Conservation (phyloP, 2,888 invertebrate species). For the Willowsia nigromaculata region DNA sequence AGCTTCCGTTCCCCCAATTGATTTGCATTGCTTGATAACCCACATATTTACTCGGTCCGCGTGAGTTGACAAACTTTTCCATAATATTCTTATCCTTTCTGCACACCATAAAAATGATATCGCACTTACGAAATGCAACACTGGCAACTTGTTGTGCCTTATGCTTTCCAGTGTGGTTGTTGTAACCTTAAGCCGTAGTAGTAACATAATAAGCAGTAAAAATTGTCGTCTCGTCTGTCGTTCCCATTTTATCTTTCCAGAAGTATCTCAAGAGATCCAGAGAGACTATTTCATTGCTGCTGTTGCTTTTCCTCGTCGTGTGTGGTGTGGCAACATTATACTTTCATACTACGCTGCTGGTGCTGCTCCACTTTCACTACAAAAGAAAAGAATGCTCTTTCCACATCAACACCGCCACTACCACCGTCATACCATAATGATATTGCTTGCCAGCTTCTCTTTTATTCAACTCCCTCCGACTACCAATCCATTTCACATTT, state of each 20-base stretch:
- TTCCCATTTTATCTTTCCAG: not conserved
- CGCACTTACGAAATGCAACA: conserved; percentile 23
- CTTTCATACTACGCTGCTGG: not conserved
- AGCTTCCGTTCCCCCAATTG: too few relatives aligned
- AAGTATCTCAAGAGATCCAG: not conserved
- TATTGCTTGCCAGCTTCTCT: not conserved
- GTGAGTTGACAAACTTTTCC: too few relatives aligned
- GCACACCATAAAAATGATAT: too few relatives aligned
- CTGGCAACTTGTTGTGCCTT: conserved; percentile 22
- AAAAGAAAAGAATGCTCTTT: conserved; percentile 8
- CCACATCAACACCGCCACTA: conserved; percentile 34
- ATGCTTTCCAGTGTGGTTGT: not conserved
- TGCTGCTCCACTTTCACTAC: conserved; percentile 5
- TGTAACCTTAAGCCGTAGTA: not conserved
- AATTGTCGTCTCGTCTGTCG: not conserved
- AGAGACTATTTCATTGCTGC: conserved; percentile 9
- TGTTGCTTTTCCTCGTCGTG: not conserved
- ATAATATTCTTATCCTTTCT: too few relatives aligned
- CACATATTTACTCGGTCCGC: too few relatives aligned
- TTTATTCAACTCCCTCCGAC: not conserved
- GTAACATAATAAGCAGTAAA: not conserved
- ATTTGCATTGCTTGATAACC: too few relatives aligned
- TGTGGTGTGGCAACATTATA: too few relatives aligned
- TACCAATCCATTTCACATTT: conserved; percentile 22
- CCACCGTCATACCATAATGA: not conserved